Evolutionary conservation across 1,140 invertebrate species (phyloP).

Genomic region (Leucophenga varia): DNA sequence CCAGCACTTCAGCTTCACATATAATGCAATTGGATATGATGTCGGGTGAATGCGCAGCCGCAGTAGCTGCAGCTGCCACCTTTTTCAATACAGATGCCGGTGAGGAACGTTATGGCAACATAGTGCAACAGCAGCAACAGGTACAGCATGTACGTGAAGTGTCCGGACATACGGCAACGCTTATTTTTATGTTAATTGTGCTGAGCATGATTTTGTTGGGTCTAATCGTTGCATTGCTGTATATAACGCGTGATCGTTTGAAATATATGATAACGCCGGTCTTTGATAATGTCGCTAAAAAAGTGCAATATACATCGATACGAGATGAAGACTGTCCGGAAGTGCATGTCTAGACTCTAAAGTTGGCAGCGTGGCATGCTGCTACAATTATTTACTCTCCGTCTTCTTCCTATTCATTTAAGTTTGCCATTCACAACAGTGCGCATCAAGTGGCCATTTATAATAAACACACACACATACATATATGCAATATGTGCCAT

Average conservation of each 20-base stretch:
- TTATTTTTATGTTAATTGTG: slow-evolving; percentile 62
- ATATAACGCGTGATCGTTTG: slow-evolving; percentile 63
- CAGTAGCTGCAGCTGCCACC: slow-evolving; percentile 40
- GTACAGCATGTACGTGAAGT: slow-evolving; percentile 34
- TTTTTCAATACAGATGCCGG: slow-evolving; percentile 37
- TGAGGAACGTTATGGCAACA: slow-evolving; percentile 28
- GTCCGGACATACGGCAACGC: slow-evolving; percentile 54
- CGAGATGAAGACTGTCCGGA: slow-evolving; percentile 58
- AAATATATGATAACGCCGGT: slow-evolving; percentile 65
- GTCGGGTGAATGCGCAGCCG: slow-evolving; percentile 45
- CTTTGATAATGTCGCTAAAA: slow-evolving; percentile 66
- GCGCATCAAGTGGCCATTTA: slow-evolving; percentile 14
- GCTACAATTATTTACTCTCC: too few relatives aligned
- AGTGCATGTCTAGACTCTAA: slow-evolving; percentile 47
- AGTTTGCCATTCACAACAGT: slow-evolving; percentile 36
- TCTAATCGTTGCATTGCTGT: slow-evolving; percentile 62
- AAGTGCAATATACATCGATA: slow-evolving; percentile 75
- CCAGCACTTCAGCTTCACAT: slow-evolving; percentile 39
- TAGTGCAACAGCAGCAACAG: slow-evolving; percentile 29
- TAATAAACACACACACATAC: too few relatives aligned
- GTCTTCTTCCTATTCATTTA: slow-evolving; percentile 8
- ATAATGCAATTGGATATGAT: slow-evolving; percentile 52
- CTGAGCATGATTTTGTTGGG: slow-evolving; percentile 61
- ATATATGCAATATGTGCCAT: slow-evolving; percentile 36
- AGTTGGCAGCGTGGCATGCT: slow-evolving; percentile 3